phyloP scores from a whole-genome alignment of 2,113 vertebrate genomes.

The Ibidorhyncha struthersii region DNA sequence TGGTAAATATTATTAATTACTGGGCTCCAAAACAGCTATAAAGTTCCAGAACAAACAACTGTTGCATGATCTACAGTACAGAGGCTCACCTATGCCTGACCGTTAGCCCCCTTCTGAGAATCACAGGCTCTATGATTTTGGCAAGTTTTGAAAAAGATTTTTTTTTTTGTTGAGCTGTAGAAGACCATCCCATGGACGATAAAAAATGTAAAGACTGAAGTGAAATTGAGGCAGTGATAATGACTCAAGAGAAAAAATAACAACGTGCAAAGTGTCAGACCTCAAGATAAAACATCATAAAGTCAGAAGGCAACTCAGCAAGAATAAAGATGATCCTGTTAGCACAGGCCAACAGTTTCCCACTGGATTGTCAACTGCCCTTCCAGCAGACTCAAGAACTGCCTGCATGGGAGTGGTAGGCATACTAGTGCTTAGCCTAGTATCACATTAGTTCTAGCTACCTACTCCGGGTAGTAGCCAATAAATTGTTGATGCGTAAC shows the following conservation, averaged over 20 bases:
- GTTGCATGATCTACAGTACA: background rate
- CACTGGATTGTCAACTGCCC: background rate
- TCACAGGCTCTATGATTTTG: background rate
- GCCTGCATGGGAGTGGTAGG: background rate
- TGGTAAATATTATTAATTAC: background rate
- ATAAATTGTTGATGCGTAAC: background rate
- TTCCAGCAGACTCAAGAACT: background rate
- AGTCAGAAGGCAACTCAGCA: background rate
- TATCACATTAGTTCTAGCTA: background rate
- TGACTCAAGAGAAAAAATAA: background rate
- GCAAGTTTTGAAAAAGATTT: background rate
- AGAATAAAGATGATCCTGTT: background rate
- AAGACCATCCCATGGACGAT: background rate
- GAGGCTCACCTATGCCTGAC: background rate
- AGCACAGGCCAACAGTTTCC: background rate
- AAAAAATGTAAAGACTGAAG: background rate
- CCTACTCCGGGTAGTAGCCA: background rate
- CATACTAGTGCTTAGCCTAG: background rate
- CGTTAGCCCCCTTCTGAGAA: background rate
- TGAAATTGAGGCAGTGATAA: background rate
- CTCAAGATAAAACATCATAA: background rate
- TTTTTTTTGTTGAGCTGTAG: background rate
- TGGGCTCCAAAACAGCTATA: background rate
- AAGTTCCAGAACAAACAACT: background rate
- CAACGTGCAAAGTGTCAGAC: background rate